Base-by-base conservation (phyloP, 2,113 vertebrate genomes). In the Trachemys scripta region DNA sequence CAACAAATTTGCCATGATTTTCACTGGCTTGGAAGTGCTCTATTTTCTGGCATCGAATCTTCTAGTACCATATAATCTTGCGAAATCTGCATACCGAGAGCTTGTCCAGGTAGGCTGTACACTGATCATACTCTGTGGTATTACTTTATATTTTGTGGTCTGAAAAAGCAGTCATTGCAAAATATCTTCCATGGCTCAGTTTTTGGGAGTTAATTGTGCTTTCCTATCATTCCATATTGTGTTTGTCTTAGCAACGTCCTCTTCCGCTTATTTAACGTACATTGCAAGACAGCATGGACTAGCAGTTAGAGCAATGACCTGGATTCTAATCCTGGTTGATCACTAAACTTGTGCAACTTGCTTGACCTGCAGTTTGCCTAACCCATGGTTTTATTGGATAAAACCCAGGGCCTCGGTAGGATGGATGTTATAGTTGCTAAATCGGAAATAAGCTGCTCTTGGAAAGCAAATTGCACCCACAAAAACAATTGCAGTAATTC, bases 1-100 rank as follows among this genome's bases (percentile, higher is more conserved):
- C 98, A 99, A 99, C 98, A 99, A 99, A 97, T 99, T 99, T 95
- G 99, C 99, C 92, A 99, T 99, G 99, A 99, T 99, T 98, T 99
- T 99, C 98, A 99, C 99, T 16, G 99, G 99, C 80, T 98, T 99
- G 90, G 99, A 99, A 98, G 99, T 99, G 95, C 99, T 99, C 79
- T 99, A 99, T 98, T 99, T 99, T 97, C 98, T 99, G 96, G 99
- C 99, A 0, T 99, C 99, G 3, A 99, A 99, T 96, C 98, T 99
- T 84, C 98, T 99, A 97, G 99, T 99, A 94, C 99, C 99, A 20
- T 99, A 99, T 96, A 99, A 99, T 95, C 98, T 99, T 96, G 99
- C 99, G 0, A 99, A 99, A 95, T 99, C 99, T n/a, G 99, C 99
- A 1, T 99, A 99, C 97, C 98, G 99, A 84, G 99, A 99, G 97